These are phyloP conservation scores for Gadopsis bispinosus DNA, from an alignment of 2,797 vertebrate species.

Conservation along the genomic window DNA sequence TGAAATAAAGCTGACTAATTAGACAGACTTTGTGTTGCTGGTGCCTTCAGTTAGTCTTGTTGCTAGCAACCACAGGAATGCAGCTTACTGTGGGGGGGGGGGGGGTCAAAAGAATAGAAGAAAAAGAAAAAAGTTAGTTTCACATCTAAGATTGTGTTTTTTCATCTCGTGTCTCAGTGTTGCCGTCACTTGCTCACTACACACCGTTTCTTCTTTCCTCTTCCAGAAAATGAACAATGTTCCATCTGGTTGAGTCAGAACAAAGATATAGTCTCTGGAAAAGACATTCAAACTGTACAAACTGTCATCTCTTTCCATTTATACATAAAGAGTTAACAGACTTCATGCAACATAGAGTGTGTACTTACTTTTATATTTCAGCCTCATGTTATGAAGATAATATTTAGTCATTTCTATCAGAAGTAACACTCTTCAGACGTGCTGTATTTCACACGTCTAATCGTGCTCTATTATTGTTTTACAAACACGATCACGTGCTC, in stretches of 20 bases:
- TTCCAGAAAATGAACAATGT: too few relatives aligned
- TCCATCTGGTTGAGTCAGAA: too few relatives aligned
- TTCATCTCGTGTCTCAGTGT: too few relatives aligned
- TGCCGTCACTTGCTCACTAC: too few relatives aligned
- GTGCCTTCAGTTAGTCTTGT: background rate
- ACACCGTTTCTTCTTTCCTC: too few relatives aligned
- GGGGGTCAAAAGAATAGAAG: too few relatives aligned
- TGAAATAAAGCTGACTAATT: constrained; percentile 7
- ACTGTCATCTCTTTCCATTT: too few relatives aligned
- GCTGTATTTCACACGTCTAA: background rate
- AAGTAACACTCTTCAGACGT: too few relatives aligned
- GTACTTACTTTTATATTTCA: background rate
- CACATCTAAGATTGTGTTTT: too few relatives aligned
- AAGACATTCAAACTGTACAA: background rate
- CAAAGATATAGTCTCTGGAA: background rate
- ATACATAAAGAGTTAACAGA: background rate
- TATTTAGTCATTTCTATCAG: background rate
- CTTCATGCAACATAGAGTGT: background rate
- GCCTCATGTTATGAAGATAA: too few relatives aligned
- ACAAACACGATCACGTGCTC: background rate
- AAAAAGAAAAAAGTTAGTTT: too few relatives aligned
- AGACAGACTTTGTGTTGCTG: background rate
- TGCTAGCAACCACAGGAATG: constrained; percentile 18
- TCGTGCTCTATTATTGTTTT: background rate
- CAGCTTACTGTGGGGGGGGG: background rate